phyloP scores from a whole-genome alignment of 2,888 invertebrate genomes.

The Serripes groenlandicus region DNA sequence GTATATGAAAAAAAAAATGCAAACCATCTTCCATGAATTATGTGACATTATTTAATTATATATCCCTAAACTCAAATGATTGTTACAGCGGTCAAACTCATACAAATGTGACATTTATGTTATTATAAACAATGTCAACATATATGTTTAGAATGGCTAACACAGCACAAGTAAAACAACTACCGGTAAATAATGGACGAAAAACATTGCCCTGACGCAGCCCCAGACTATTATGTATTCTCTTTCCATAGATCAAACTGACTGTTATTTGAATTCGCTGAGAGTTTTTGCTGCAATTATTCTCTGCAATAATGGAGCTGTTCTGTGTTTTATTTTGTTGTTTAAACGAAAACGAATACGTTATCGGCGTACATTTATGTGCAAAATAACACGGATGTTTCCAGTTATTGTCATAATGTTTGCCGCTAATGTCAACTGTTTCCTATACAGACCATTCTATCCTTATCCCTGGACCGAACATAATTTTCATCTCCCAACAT shows the following conservation, averaged over 20 bases:
- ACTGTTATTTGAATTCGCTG: background rate
- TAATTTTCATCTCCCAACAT: too few species aligned
- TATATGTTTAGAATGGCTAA: too few species aligned
- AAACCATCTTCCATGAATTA: too few species aligned
- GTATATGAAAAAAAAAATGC: too few species aligned
- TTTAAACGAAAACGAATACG: slow-evolving; percentile 13
- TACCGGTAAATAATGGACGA: background rate
- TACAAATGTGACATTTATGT: too few species aligned
- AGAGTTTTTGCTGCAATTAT: slow-evolving; percentile 18
- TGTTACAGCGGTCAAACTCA: too few species aligned
- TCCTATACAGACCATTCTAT: background rate
- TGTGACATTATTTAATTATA: too few species aligned
- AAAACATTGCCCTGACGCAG: background rate
- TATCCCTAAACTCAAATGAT: too few species aligned
- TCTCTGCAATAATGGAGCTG: slow-evolving; percentile 8
- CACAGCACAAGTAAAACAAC: too few species aligned
- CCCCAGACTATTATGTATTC: background rate
- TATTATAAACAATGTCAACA: too few species aligned
- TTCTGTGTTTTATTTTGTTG: slow-evolving; percentile 16
- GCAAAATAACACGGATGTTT: slow-evolving; percentile 16
- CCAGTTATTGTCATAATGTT: slow-evolving; percentile 14
- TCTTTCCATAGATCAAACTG: background rate
- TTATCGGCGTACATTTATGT: slow-evolving; percentile 17
- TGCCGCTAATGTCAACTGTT: slow-evolving; percentile 20
- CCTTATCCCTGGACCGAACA: too few species aligned